Evolutionary conservation across 2,888 invertebrate genomes (phyloP), one percentile per base, ranked within the genome.

Genomic region (Metopia argyrocephala): DNA sequence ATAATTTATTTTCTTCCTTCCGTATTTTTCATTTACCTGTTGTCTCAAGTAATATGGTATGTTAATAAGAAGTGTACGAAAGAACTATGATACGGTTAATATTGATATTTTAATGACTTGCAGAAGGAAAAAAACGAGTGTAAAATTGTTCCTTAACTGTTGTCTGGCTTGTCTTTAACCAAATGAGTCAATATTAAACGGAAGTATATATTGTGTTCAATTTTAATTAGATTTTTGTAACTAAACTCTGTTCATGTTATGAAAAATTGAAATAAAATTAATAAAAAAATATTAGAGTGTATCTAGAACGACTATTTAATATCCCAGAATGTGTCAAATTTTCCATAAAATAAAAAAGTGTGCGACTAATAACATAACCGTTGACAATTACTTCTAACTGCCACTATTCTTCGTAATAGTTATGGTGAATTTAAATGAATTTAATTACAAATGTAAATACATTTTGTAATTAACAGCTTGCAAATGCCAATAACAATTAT

Each of bases 1-100:
- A 3, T 38, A 56, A 65, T 71, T 78, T 71, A 70, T 78, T 38
- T 70, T 57, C 70, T 56, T 65, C 25, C 21, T 61, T 54, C 23
- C 65, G 27, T 68, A n/a, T 20, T 28, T 18, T n/a, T 18, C 18
- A 50, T 23, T 23, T 48, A 57, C 12, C 12, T 61, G 20, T 48
- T 50, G n/a, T 27, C 15, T 64, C 15, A 18, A 1, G n/a, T 12
- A 4, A 12, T 28, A 15, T 64, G 0, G 20, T 20, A 52, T 21
- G 18, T 61, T 48, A 62, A 21, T 25, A 20, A 25, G 27, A 3
- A 57, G 45, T 27, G 6, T 12, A 12, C 3, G 23, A 21, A 52
- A 52, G 4, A 69, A 28, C 27, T 70, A 64, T 64, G 64, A 57
- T 56, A 27, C 38, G 56, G 5, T 31, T 2, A 50, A 18, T 52